Conservation (phyloP, 1,140 invertebrate genomes). For the Zaprionus camerounensis region DNA sequence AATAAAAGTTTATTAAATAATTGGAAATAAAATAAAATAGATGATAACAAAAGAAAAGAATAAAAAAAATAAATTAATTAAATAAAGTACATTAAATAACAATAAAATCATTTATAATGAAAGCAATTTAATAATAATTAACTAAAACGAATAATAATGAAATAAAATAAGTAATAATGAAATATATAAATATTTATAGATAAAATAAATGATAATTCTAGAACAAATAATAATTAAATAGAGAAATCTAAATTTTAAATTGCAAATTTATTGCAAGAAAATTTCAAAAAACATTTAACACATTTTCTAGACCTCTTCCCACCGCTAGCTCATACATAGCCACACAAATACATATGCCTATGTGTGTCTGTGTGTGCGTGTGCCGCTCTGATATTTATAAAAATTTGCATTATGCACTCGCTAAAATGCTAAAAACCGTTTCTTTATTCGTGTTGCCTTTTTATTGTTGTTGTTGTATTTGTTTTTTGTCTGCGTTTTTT, state of each 20-base stretch:
- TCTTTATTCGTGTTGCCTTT: conserved; percentile 5
- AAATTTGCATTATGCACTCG: conserved; percentile 40
- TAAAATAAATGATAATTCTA: not conserved
- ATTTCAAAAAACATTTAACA: not conserved
- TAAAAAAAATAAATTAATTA: too few relatives aligned
- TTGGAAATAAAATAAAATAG: too few relatives aligned
- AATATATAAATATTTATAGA: not conserved
- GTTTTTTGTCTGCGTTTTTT: conserved; percentile 13
- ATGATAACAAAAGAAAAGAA: too few relatives aligned
- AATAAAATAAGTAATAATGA: not conserved
- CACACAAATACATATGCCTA: not conserved
- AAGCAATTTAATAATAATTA: not conserved
- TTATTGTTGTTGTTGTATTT: not conserved
- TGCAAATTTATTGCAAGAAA: not conserved
- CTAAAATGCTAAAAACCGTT: conserved; percentile 35
- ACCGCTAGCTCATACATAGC: conserved; percentile 8
- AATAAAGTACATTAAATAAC: too few relatives aligned
- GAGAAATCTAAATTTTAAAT: too few relatives aligned
- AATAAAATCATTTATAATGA: not conserved
- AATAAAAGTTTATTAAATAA: too few relatives aligned
- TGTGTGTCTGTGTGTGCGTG: conserved; percentile 4
- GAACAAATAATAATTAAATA: too few relatives aligned
- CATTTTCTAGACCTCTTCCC: not conserved
- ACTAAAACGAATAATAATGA: not conserved
- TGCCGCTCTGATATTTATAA: conserved; percentile 19